A percentile compares a stretch with the other conserved stretches of the same genome.
These are phyloP conservation scores for Numenius phaeopus DNA, from an alignment of 2,797 vertebrate species.

Conservation along the genomic window DNA sequence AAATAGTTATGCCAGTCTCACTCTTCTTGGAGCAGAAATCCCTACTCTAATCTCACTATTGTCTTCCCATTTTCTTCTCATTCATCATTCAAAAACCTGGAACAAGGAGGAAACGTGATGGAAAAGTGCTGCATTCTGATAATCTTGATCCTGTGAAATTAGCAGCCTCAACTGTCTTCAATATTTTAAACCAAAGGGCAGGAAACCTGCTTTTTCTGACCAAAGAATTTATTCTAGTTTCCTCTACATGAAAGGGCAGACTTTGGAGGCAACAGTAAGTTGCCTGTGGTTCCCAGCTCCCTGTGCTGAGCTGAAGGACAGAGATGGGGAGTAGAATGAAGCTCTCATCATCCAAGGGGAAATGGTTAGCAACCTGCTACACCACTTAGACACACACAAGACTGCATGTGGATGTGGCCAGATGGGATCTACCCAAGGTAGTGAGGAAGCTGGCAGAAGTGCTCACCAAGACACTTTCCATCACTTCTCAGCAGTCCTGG, in stretches of 20 bases:
- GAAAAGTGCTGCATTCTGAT: neutral
- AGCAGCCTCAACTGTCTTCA: neutral
- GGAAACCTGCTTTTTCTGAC: neutral
- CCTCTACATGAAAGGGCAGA: neutral
- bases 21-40: neutral
- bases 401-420: rapidly evolving
- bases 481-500: neutral
- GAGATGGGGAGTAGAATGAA: neutral
- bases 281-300: neutral
- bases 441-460: neutral
- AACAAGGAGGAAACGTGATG: neutral
- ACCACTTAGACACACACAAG: neutral
- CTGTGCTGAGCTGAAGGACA: neutral
- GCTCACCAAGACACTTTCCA: neutral
- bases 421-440: neutral
- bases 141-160: neutral
- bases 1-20: neutral
- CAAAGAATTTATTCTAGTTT: neutral
- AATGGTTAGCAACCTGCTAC: neutral
- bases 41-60: neutral
- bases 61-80: neutral
- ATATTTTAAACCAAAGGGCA: neutral
- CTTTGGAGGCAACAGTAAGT: neutral
- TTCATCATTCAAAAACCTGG: neutral
- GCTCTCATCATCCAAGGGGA: neutral